phyloP scores from a whole-genome alignment of 2,797 vertebrate species.

The Threskiornis aethiopicus region DNA sequence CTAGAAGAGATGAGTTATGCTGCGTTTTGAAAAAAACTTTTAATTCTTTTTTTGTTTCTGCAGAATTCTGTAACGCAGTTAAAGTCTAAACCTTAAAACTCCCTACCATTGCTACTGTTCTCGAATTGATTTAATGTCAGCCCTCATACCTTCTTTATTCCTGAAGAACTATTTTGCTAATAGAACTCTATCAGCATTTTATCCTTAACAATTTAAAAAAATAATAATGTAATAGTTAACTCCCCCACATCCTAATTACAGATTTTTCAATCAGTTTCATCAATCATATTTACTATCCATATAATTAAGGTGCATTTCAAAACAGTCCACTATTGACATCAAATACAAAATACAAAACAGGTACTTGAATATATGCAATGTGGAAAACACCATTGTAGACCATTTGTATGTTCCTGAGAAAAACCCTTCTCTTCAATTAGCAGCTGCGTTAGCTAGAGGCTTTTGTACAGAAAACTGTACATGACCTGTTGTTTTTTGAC shows the following conservation, averaged over 20 bases:
- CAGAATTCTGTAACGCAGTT: background rate
- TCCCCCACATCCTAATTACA: background rate
- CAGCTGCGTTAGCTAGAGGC: background rate
- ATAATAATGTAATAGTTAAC: background rate
- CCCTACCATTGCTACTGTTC: background rate
- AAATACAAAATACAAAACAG: background rate
- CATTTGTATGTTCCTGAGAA: background rate
- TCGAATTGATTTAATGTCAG: background rate
- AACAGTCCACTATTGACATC: background rate
- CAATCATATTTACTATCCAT: background rate
- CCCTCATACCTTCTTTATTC: background rate
- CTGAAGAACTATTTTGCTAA: slow-evolving; percentile 3
- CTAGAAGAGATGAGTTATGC: background rate
- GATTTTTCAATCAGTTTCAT: background rate
- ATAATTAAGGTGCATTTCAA: background rate
- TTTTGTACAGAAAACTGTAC: background rate
- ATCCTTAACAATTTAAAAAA: background rate
- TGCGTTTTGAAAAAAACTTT: slow-evolving; percentile 39
- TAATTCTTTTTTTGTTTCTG: slow-evolving; percentile 51
- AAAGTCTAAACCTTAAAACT: background rate
- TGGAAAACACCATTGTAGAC: background rate
- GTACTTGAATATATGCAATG: background rate
- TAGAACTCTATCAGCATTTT: background rate
- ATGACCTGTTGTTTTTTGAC: background rate
- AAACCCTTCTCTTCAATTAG: background rate